Evolutionary conservation across 1,140 invertebrate genomes (phyloP).

Genomic region (Brachystomella parvula): DNA sequence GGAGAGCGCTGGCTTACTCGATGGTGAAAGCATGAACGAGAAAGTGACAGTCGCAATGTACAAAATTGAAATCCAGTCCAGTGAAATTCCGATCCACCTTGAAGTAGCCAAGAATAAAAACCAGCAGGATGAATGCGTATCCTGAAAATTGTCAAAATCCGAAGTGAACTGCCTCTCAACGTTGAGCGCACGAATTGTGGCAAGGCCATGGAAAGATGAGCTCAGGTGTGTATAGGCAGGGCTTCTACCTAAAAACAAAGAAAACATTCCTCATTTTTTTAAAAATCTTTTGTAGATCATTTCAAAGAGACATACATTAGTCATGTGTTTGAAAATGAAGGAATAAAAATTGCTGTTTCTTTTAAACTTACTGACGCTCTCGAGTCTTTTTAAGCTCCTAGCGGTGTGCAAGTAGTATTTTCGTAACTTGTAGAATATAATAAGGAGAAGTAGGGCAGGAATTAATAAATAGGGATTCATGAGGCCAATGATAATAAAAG

Average conservation of each 20-base stretch:
- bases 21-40: slow-evolving; percentile 49
- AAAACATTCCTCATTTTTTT: too few relatives aligned
- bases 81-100: slow-evolving; percentile 52
- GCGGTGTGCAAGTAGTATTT: slow-evolving; percentile 32
- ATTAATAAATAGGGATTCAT: slow-evolving; percentile 53
- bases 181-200: slow-evolving; percentile 48
- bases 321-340: too few relatives aligned
- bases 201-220: slow-evolving; percentile 48
- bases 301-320: too few relatives aligned
- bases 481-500: slow-evolving; percentile 42
- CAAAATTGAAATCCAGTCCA: slow-evolving; percentile 64
- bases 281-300: not conserved
- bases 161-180: slow-evolving; percentile 47
- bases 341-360: too few relatives aligned
- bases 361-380: not conserved
- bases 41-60: slow-evolving; percentile 55
- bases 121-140: slow-evolving; percentile 56
- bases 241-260: slow-evolving; percentile 45
- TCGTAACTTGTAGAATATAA: slow-evolving; percentile 46
- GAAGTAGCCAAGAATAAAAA: slow-evolving; percentile 57
- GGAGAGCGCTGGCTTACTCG: slow-evolving; percentile 21
- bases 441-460: slow-evolving; percentile 48
- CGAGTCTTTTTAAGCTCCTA: slow-evolving; percentile 27
- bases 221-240: slow-evolving; percentile 52
- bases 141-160: slow-evolving; percentile 38